Conservation (phyloP, 2,888 invertebrate genomes). For the Xanthorhoe spadicearia region DNA sequence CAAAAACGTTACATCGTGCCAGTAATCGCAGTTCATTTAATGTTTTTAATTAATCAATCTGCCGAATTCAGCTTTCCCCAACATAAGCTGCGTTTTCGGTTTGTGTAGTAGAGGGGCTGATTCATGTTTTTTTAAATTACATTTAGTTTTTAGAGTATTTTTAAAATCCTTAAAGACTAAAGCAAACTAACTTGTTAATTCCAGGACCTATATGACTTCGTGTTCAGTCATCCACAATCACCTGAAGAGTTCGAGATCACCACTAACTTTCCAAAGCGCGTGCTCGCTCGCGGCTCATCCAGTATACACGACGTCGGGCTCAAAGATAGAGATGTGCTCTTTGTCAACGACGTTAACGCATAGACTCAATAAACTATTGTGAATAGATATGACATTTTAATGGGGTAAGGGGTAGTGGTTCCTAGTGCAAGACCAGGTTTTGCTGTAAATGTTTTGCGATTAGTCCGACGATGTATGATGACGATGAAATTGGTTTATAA, state of each 20-base stretch:
- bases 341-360: constrained; percentile 97
- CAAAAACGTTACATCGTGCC: too few species aligned
- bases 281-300: constrained; percentile 86
- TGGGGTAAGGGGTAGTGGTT: constrained; percentile 17
- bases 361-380: constrained; percentile 57
- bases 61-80: too few species aligned
- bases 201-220: constrained; percentile 96
- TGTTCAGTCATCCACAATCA: constrained; percentile 97
- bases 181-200: constrained; percentile 45
- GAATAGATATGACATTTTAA: constrained; percentile 32
- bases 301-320: constrained; percentile 92
- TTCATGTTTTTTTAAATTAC: too few species aligned
- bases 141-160: too few species aligned
- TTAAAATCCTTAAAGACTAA: background rate
- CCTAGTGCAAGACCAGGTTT: constrained; percentile 16
- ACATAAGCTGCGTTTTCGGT: too few species aligned
- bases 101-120: too few species aligned
- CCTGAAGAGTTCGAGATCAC: constrained; percentile 97
- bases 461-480: background rate
- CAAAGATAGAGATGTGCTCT: constrained; percentile 95
- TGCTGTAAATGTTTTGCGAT: background rate
- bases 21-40: too few species aligned
- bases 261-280: constrained; percentile 96
- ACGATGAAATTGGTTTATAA: background rate
- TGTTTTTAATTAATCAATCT: too few species aligned